Conservation (phyloP, 2,888 invertebrate genomes). For the Chymomyza amoena region DNA sequence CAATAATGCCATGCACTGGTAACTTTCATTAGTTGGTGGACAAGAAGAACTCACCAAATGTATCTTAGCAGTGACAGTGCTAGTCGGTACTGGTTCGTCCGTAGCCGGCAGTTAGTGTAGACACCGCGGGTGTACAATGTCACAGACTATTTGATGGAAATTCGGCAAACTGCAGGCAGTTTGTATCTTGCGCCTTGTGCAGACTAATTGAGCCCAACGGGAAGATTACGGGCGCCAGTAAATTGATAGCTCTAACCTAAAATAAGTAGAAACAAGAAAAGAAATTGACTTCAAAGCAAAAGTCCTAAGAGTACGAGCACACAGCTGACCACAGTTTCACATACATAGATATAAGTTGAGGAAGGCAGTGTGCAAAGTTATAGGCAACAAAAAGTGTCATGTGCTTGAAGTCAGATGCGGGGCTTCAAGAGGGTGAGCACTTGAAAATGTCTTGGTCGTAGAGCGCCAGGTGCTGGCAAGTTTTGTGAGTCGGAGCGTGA, state of each 20-base stretch:
- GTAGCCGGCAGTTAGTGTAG: too few relatives aligned
- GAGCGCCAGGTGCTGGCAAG: conserved; percentile 8
- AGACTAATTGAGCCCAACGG: conserved; percentile 70
- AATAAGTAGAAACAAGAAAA: conserved; percentile 7
- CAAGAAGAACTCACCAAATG: too few relatives aligned
- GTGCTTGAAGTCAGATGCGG: conserved; percentile 9
- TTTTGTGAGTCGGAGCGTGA: conserved; percentile 12
- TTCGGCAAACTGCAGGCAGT: neutral
- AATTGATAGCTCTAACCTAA: conserved; percentile 60
- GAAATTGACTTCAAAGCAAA: conserved; percentile 47
- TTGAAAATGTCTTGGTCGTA: neutral
- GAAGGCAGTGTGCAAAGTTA: conserved; percentile 31
- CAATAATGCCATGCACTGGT: neutral
- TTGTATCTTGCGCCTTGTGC: conserved; percentile 12
- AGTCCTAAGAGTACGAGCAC: conserved; percentile 15
- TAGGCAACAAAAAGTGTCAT: conserved; percentile 30
- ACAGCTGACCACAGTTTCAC: neutral
- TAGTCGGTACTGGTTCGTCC: neutral
- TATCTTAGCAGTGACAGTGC: neutral
- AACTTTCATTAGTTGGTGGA: neutral
- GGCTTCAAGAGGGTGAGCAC: neutral
- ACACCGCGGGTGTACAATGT: neutral
- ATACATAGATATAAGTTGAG: neutral
- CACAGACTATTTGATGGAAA: neutral
- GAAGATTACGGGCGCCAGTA: conserved; percentile 54